Base-by-base conservation (phyloP, 2,888 invertebrate genomes). In the Hymenopus coronatus region DNA sequence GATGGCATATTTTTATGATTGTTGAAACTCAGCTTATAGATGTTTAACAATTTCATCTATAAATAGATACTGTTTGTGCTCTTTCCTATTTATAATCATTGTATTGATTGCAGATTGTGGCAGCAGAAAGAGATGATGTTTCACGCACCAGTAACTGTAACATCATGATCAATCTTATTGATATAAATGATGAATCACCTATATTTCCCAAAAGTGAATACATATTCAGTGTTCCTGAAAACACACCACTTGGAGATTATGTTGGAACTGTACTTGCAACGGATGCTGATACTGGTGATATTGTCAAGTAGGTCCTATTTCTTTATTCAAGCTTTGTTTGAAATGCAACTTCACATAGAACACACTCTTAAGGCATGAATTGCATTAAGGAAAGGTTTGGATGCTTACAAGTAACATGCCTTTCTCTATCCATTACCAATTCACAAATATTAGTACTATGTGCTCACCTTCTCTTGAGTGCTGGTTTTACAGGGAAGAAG, bases 101-200 rank as follows among this genome's bases (percentile, higher is more conserved):
- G 6, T 54, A 70, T 25, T 70, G 54, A 70, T 70, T 70, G 1
- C 54, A 70, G 54, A 70, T 70, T 70, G 54, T 70, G 15, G 54
- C 93, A 8, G 91, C 90, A 88, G 94, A 94, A 91, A 87, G 88
- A 20, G 90, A 91, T 70, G 90, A 92, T 82, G 90, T 3, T 7
- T 84, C 83, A 15, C 89, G 87, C 88, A 90, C 90, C 1, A 90
- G 89, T 70, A 89, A 91, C 3, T 92, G 93, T 15, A 91, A 92
- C 4, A 92, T 96, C 0, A 92, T 92, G 89, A 94, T 96, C 15
- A 92, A 94, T 89, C 94, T 97, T 84, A 93, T 93, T 54, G 96
- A 97, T 93, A 94, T 95, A 94, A 97, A 97, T 92, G 97, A 97
- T 92, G 96, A 96, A 92, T 91, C 93, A 90, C 97, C 97, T 0